Conservation (phyloP, 2,797 vertebrate species). For the Uromys caudimaculatus region DNA sequence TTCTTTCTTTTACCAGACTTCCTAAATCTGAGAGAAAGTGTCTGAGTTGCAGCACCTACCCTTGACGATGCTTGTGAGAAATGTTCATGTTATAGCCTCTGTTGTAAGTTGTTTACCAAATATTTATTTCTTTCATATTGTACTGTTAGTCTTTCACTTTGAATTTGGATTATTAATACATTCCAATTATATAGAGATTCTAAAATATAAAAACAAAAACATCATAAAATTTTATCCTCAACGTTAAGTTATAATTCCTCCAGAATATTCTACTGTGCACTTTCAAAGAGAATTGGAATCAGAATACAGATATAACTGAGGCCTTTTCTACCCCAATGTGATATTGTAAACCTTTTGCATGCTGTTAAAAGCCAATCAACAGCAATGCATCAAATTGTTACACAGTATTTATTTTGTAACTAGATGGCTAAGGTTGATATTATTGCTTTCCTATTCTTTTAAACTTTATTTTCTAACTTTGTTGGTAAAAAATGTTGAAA, state of each 20-base stretch:
- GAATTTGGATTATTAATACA: background rate
- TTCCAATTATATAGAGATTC: background rate
- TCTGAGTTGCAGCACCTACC: background rate
- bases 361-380: background rate
- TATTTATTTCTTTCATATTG: conserved; percentile 4
- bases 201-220: background rate
- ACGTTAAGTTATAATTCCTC: background rate
- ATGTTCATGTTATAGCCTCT: background rate
- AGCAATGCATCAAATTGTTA: background rate
- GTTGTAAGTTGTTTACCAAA: background rate
- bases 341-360: background rate
- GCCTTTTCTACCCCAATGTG: background rate
- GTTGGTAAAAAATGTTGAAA: background rate
- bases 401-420: background rate
- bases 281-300: background rate
- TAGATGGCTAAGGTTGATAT: background rate
- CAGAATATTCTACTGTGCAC: background rate
- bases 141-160: background rate
- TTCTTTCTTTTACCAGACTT: background rate
- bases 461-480: background rate
- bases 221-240: background rate
- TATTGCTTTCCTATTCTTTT: background rate
- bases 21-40: background rate
- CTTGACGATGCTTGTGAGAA: background rate
- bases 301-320: background rate